Base-by-base conservation (phyloP, 2,888 invertebrate genomes). In the Lasioglossum zephyrum region DNA sequence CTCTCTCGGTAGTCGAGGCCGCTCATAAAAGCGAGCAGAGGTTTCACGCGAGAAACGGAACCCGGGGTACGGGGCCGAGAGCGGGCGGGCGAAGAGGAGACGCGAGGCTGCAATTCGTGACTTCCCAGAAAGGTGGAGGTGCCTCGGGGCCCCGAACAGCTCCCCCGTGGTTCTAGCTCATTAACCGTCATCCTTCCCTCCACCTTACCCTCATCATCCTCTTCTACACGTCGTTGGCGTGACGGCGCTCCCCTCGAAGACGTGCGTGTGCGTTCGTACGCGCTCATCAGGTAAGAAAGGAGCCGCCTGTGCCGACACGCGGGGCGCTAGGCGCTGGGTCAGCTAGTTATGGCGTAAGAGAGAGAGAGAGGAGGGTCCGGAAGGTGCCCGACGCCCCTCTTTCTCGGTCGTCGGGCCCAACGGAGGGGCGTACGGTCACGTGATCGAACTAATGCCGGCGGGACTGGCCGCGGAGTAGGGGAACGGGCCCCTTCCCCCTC, bases 281-380 rank as follows among this genome's bases (percentile, higher is more conserved):
- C 88, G 92, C 85, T 93, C 92, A 92, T 93, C 95, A 95, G 95
- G 95, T 95, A 95, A 94, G 94, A 95, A 94, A 95, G 93, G 89
- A 95, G 95, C 94, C 95, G 95, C 94, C 95, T 95, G 92, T 92
- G 92, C 94, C 94, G 93, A 95, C 95, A 95, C 95, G 94, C 94
- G 93, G 94, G 95, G 95, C 93, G 95, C 94, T 95, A 95, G 93
- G 91, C 91, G 90, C 89, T 91, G 92, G 92, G 90, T 94, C 93
- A 92, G 93, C 93, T 93, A 93, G 90, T 90, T 90, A 90, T 84
- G 81, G 93, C 6, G 66, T 1, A 18, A 69, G 69, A 44, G 44
- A 44, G 72, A 44, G 83, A 36, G 36, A 36, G 36, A 36, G 86
- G 87, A 86, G 87, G 83, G 76, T 39, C 41, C 31, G 22, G 70